Evolutionary conservation across 1,140 invertebrate species (phyloP).

Genomic region (Pantala flavescens): DNA sequence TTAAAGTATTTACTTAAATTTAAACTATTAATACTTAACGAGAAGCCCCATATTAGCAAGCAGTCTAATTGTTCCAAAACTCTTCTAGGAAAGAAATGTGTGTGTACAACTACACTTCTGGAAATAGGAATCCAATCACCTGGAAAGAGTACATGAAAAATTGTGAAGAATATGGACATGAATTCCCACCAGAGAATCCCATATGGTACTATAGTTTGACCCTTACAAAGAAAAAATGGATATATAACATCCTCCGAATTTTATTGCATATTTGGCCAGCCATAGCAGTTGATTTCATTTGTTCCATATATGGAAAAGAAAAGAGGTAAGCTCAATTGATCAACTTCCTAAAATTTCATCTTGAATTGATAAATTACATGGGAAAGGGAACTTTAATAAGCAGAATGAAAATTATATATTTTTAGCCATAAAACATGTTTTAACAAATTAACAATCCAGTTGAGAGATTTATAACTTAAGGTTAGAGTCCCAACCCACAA

Average conservation of each 20-base stretch:
- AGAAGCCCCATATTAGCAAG: no score
- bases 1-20: no score
- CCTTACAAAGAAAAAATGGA: constrained; percentile 40
- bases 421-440: not conserved
- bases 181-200: constrained; percentile 26
- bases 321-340: constrained; percentile 40
- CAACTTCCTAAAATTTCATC: not conserved
- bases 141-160: constrained; percentile 16
- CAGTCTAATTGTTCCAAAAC: not conserved
- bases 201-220: constrained; percentile 45
- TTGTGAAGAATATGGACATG: not conserved
- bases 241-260: constrained; percentile 40
- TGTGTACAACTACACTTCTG: constrained; percentile 20
- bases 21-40: no score
- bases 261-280: constrained; percentile 54
- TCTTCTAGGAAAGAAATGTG: not conserved
- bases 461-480: not conserved
- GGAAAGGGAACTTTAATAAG: not conserved
- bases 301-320: constrained; percentile 44
- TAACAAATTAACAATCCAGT: not conserved
- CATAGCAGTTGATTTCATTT: constrained; percentile 43
- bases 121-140: constrained; percentile 17
- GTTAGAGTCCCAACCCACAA: not conserved
- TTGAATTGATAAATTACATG: not conserved
- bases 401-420: not conserved